phyloP scores from a whole-genome alignment of 2,113 vertebrate genomes.

The mouse (Mus musculus) region GRCm39 chr2:143486001-143486500 shows the following conservation, averaged over 20 bases:
- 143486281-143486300: background rate
- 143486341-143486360: background rate
- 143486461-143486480: background rate
- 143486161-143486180: constrained; percentile 5
- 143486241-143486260: background rate
- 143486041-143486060: background rate
- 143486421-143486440: background rate
- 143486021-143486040: background rate
- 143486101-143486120: background rate
- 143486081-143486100: constrained; percentile 7
- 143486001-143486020: rapidly evolving
- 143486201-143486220: background rate
- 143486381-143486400: background rate
- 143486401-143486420: constrained; percentile 21
- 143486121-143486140: constrained; percentile 11
- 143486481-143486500: background rate
- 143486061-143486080: background rate
- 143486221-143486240: background rate
- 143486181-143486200: background rate
- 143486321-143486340: background rate
- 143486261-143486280: background rate
- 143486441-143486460: background rate
- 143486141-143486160: background rate
- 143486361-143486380: background rate
- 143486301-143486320: background rate